Evolutionary conservation across 2,888 invertebrate genomes (phyloP).

Genomic region (Cylindroiulus punctatus): DNA sequence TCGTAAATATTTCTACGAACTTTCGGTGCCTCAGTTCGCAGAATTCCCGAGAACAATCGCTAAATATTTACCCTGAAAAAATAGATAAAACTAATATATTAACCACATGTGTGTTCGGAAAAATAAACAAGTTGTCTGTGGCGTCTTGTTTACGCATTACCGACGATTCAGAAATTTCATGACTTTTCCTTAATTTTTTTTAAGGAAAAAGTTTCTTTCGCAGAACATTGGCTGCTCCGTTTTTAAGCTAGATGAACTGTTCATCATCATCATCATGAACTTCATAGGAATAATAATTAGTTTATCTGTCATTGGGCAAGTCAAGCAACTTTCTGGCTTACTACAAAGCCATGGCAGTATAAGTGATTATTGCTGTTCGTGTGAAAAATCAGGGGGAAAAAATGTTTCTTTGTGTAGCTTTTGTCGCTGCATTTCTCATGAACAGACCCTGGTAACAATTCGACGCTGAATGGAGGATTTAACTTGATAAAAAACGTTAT

Average conservation of each 20-base stretch:
- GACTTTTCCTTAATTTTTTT: too few relatives aligned
- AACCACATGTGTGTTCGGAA: constrained; percentile 6
- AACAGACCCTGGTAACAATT: neutral
- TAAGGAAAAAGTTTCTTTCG: neutral
- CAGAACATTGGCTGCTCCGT: neutral
- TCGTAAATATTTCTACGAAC: constrained; percentile 28
- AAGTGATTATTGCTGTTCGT: neutral
- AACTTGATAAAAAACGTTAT: neutral
- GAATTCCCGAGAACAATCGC: neutral
- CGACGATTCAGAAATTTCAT: neutral
- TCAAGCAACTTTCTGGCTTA: neutral
- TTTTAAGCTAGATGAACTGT: neutral
- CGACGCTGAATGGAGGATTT: neutral
- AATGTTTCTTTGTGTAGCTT: neutral
- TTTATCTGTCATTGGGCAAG: neutral
- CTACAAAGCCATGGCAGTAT: neutral
- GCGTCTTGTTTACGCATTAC: neutral
- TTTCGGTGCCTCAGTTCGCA: neutral
- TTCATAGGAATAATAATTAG: neutral
- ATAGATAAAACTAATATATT: neutral
- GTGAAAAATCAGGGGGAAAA: neutral
- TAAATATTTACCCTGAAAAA: constrained; percentile 31
- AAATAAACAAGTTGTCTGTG: neutral
- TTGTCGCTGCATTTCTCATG: neutral
- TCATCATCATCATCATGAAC: too few relatives aligned